Evolutionary conservation across 1,140 invertebrate species (phyloP), one percentile per base, ranked within the genome.

Genomic region (Thaumetopoea pityocampa): DNA sequence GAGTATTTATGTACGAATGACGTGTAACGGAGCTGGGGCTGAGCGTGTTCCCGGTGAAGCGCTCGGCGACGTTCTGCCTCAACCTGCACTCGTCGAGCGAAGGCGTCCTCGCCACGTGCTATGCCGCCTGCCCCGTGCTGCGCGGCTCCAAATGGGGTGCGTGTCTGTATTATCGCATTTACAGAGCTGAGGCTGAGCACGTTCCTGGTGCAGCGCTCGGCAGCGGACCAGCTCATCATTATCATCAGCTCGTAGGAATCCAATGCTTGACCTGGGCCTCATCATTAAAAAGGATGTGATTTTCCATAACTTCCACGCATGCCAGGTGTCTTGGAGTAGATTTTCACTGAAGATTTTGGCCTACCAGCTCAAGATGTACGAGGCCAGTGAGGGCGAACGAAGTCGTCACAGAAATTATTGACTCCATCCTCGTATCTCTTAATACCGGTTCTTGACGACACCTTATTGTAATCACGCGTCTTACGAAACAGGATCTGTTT

Each of bases 341-440:
- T n/a, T n/a, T n/a, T n/a, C n/a, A n/a, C n/a, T n/a, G n/a, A n/a
- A n/a, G n/a, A n/a, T n/a, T n/a, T n/a, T n/a, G n/a, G n/a, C n/a
- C n/a, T n/a, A n/a, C 81, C 99, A 98, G 98, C 92, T 94, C 73
- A 99, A 99, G 87, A 85, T 99, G 36, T 91, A 95, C 74, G 88
- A 91, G 5, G 96, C 91, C 67, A 97, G 98, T n/a, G 93, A 97
- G 53, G 98, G 97, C 14, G 96, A 99, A 87, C 89, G n/a, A n/a
- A n/a, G n/a, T 92, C 44, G 87, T 90, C 57, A 99, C 97, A 1
- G 87, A 96, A 36, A 97, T 99, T 87, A 97, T 97, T 5, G 97
- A 96, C 9, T 99, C 98, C 86, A 98, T 98, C 10, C 97, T 99
- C n/a, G n/a, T n/a, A n/a, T n/a, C n/a, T n/a, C n/a, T n/a, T n/a